A percentile compares a stretch with the other conserved stretches of the same genome.
phyloP scores from a whole-genome alignment of 1,140 invertebrate genomes.

The Rhopalosiphum padi region DNA sequence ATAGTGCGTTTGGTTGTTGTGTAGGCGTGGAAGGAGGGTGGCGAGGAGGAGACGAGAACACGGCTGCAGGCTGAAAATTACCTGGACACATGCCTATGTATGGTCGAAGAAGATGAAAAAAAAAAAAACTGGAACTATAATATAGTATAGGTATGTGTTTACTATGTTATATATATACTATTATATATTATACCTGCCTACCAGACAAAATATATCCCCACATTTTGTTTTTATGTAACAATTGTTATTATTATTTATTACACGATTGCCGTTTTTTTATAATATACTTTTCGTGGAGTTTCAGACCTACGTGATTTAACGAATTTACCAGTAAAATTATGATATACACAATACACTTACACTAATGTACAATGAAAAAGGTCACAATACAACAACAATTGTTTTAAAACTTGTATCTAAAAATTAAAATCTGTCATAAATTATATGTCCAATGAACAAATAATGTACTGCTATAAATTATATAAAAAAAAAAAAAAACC shows the following conservation, averaged over 20 bases:
- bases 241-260: constrained; percentile 41
- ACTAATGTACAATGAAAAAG: neutral
- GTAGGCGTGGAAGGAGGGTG: neutral
- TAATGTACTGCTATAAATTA: neutral
- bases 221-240: constrained; percentile 15
- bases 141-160: neutral
- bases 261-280: neutral
- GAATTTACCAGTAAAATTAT: neutral
- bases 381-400: neutral
- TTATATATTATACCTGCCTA: neutral
- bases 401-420: neutral
- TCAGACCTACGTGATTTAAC: neutral
- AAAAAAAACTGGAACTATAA: constrained; percentile 38
- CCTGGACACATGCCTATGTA: neutral
- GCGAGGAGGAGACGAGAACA: neutral
- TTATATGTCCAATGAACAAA: constrained; percentile 2
- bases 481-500: neutral
- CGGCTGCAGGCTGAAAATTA: constrained; percentile 21
- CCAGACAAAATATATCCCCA: neutral
- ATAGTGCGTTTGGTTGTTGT: neutral
- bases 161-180: neutral
- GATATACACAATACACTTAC: neutral
- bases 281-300: neutral
- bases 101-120: neutral
- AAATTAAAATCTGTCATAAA: neutral